These are phyloP conservation scores for Mesocricetus auratus DNA, from an alignment of 2,113 vertebrate genomes.

Conservation along the genomic window DNA sequence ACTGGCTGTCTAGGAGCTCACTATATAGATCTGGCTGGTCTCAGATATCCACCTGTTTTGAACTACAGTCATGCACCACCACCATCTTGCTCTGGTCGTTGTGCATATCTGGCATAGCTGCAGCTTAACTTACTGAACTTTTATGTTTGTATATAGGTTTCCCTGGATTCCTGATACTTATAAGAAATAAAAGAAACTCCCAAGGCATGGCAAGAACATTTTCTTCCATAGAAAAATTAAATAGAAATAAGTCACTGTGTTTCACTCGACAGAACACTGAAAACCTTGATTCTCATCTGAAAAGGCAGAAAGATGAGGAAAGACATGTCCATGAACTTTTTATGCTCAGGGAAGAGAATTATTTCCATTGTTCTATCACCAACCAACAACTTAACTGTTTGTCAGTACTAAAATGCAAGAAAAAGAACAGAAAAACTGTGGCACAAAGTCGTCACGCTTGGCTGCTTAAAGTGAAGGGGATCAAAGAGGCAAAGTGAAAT, in stretches of 20 bases:
- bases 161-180: background rate
- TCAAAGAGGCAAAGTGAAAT: constrained; percentile 32
- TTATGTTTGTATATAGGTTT: background rate
- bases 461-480: constrained; percentile 5
- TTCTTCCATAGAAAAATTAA: background rate
- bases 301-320: background rate
- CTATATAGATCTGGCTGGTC: background rate
- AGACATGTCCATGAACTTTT: background rate
- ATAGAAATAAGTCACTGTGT: background rate
- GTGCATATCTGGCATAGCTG: background rate
- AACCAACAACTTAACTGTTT: background rate
- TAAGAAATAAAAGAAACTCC: background rate
- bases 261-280: background rate
- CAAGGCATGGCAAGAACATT: background rate
- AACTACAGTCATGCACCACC: background rate
- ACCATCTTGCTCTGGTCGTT: background rate
- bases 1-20: background rate
- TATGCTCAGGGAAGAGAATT: background rate
- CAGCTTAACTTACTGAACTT: constrained; percentile 5
- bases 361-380: background rate
- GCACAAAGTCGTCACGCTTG: background rate
- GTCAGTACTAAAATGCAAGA: background rate
- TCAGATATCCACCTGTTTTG: background rate
- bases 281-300: background rate
- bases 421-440: constrained; percentile 16